These are phyloP conservation scores for Gonatopus flavifemur DNA, from an alignment of 1,140 invertebrate genomes.

Conservation along the genomic window DNA sequence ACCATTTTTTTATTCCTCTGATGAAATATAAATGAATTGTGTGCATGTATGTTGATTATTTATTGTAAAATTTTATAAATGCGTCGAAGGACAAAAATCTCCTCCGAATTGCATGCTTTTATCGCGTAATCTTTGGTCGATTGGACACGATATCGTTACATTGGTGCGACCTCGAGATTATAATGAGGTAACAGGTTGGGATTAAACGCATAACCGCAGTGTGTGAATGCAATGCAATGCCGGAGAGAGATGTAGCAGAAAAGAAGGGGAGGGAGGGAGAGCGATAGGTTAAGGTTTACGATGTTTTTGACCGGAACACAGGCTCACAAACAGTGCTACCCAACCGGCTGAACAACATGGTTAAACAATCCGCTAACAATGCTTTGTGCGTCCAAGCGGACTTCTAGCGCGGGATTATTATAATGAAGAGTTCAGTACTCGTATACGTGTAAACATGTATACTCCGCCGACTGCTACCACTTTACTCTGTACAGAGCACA, in stretches of 20 bases:
- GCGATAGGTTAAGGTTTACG: no score
- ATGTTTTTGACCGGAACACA: conserved; percentile 9
- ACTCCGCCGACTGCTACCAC: neutral
- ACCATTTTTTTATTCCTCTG: no score
- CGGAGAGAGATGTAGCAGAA: no score
- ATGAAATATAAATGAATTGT: no score
- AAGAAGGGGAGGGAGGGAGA: no score
- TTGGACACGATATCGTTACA: conserved; percentile 26
- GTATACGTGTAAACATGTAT: conserved; percentile 1
- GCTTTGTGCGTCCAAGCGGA: conserved; percentile 1
- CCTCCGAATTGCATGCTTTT: no score
- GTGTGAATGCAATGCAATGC: conserved; percentile 10
- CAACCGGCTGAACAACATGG: conserved; percentile 17
- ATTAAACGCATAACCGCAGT: conserved; percentile 17
- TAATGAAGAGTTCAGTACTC: conserved; percentile 18
- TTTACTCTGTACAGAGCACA: conserved; percentile 1
- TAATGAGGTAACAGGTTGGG: conserved; percentile 24
- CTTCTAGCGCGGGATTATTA: conserved; percentile 25
- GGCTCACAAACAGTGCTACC: conserved; percentile 9
- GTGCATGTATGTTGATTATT: no score
- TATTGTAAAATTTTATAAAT: no score
- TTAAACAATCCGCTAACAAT: conserved; percentile 24
- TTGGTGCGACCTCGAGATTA: conserved; percentile 24
- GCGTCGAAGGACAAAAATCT: no score
- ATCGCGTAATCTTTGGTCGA: conserved; percentile 18